Percentiles rank a stretch among this genome's conserved stretches.
phyloP scores from a whole-genome alignment of 2,797 vertebrate species.

The Cheirogaleus major region DNA sequence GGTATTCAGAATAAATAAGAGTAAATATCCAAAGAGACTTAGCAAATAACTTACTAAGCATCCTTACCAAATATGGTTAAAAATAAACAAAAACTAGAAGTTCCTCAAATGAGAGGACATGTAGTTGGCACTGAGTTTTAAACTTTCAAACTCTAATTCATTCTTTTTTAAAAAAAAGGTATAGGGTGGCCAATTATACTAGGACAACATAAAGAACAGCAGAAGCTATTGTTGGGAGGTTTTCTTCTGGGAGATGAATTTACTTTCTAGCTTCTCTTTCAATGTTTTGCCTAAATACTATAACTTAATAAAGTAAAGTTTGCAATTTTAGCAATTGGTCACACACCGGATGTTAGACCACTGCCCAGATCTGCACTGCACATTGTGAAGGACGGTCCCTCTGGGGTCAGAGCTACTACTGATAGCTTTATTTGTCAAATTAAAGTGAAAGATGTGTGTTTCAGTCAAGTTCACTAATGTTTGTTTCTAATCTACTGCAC shows the following conservation, averaged over 20 bases:
- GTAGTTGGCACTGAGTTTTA: background rate
- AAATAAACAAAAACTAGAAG: background rate
- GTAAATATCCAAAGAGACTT: constrained; percentile 6
- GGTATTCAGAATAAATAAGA: constrained; percentile 21
- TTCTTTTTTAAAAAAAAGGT: background rate
- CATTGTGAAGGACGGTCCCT: constrained; percentile 63
- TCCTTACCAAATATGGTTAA: background rate
- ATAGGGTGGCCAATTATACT: constrained; percentile 67
- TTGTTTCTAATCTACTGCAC: constrained; percentile 52
- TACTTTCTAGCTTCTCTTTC: constrained; percentile 73
- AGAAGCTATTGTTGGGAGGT: constrained; percentile 52
- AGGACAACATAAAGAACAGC: constrained; percentile 39
- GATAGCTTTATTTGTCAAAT: constrained; percentile 62
- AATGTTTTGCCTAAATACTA: constrained; percentile 77
- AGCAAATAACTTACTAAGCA: constrained; percentile 23
- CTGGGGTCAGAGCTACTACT: constrained; percentile 58
- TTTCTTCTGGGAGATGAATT: constrained; percentile 74
- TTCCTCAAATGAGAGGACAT: constrained; percentile 60
- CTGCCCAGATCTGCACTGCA: constrained; percentile 50
- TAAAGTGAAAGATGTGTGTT: constrained; percentile 49
- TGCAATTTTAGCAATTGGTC: constrained; percentile 74
- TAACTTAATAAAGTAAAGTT: constrained; percentile 80
- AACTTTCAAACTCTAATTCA: background rate
- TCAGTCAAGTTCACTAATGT: constrained; percentile 40
- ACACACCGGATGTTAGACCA: constrained; percentile 64